Base-by-base conservation (phyloP, 2,113 vertebrate species). In the Centrocercus urophasianus region DNA sequence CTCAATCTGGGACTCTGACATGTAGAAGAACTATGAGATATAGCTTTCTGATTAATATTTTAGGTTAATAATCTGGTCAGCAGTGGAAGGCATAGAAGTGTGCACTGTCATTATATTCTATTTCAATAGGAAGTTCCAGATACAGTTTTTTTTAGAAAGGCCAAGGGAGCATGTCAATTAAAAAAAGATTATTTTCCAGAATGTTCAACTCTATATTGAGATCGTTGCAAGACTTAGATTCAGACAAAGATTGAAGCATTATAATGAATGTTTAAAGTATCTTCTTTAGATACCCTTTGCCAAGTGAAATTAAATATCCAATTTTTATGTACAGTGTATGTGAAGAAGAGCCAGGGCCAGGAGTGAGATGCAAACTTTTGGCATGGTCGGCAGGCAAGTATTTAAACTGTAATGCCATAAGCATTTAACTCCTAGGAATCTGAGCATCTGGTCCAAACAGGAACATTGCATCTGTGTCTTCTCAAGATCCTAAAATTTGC, bases 1-100 rank as follows among this genome's bases (percentile, higher is more conserved):
- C 45, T 95, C 47, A 43, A 0, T 82, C 28, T 82, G 47, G 34
- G 43, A 56, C 13, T 86, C 45, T 60, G 48, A 36, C 21, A 13
- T 70, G 64, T 83, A 66, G 30, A 67, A 87, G 69, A 86, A 50
- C 50, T 79, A 17, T 20, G 75, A 91, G 38, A 7, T 88, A 88
- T 70, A 94, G 40, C 79, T 89, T 89, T 86, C 64, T 86, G 67
- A 80, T 91, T 89, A 90, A 73, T 95, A 86, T 88, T 95, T 96
- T 91, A 80, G 42, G 56, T 70, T 95, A 93, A 91, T 91, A 93
- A 95, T 94, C 64, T 74, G 42, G 21, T 88, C 72, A 88, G 40
- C 50, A 64, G 34, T 78, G 57, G 78, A 92, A 86, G 47, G 22
- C 32, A 45, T 83, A 80, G 76, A 83, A 83, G 73, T 77, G 42